A percentile compares a stretch with the other conserved stretches of the same genome.
Conservation (phyloP, 1,140 invertebrate species). For the Pseudachorutes palmiensis region DNA sequence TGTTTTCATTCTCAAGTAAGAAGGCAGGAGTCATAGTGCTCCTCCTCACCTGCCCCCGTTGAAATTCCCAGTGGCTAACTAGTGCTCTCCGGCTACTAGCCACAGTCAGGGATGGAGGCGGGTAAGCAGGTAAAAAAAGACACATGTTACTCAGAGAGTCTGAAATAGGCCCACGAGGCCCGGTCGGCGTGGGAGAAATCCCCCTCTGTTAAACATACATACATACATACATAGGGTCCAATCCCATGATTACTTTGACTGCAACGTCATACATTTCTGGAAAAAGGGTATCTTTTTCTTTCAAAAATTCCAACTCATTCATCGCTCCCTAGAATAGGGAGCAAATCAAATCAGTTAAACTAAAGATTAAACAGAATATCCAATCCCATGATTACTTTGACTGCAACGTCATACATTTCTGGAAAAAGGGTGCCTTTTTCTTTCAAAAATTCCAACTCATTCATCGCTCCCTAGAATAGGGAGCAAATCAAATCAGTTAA, state of each 20-base stretch:
- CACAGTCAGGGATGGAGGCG: too few species aligned
- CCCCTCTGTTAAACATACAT: too few species aligned
- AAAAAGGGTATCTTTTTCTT: constrained; percentile 15
- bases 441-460: constrained; percentile 8
- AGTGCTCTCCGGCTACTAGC: too few species aligned
- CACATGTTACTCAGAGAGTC: too few species aligned
- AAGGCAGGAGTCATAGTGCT: too few species aligned
- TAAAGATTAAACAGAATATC: neutral
- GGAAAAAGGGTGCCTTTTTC: constrained; percentile 18
- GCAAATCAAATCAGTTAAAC: neutral
- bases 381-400: constrained; percentile 14
- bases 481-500: neutral
- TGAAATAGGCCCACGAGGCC: too few species aligned
- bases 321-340: constrained; percentile 13
- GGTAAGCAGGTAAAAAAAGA: too few species aligned
- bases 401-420: constrained; percentile 23
- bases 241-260: constrained; percentile 11
- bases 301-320: constrained; percentile 12
- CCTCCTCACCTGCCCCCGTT: too few species aligned
- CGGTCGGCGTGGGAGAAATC: too few species aligned
- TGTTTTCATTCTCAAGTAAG: too few species aligned
- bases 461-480: constrained; percentile 14
- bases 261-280: constrained; percentile 23
- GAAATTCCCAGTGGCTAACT: too few species aligned
- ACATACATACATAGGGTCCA: too few species aligned